Evolutionary conservation across 2,113 vertebrate species (phyloP).

Genomic region (Procapra przewalskii): DNA sequence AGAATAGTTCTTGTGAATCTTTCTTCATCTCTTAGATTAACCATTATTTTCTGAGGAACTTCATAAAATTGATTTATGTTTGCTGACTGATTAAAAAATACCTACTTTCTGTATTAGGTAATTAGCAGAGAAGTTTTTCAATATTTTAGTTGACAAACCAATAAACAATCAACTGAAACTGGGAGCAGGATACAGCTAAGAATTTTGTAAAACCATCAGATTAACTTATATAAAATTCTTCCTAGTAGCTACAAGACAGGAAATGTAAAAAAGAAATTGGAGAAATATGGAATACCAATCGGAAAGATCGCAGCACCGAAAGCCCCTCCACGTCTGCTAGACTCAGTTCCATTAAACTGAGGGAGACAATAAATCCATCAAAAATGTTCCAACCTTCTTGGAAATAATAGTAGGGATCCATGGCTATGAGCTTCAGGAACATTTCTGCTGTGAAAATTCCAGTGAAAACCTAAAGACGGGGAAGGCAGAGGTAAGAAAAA

Average conservation of each 20-base stretch:
- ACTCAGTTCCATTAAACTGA: conserved; percentile 96
- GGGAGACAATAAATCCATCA: conserved; percentile 96
- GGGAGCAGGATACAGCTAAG: not conserved
- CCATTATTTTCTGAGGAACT: not conserved
- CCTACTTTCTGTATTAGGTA: not conserved
- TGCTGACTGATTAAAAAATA: not conserved
- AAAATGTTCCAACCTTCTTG: conserved; percentile 99
- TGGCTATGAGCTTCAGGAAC: conserved; percentile 96
- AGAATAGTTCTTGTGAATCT: not conserved
- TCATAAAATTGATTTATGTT: not conserved
- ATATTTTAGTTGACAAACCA: not conserved
- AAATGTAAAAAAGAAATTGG: conserved; percentile 35
- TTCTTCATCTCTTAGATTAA: not conserved
- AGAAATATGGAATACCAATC: conserved; percentile 88
- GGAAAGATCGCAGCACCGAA: conserved; percentile 97
- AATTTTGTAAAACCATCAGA: not conserved
- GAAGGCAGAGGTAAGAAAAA: conserved; percentile 43
- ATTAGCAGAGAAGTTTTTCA: not conserved
- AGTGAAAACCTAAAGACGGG: conserved; percentile 90
- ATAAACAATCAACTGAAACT: not conserved
- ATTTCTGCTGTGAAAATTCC: conserved; percentile 99
- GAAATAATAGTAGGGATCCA: conserved; percentile 99
- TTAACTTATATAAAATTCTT: not conserved
- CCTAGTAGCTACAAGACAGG: not conserved
- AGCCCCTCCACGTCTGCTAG: conserved; percentile 95